Conservation (phyloP, 2,797 vertebrate species). For the Ispidina picta region DNA sequence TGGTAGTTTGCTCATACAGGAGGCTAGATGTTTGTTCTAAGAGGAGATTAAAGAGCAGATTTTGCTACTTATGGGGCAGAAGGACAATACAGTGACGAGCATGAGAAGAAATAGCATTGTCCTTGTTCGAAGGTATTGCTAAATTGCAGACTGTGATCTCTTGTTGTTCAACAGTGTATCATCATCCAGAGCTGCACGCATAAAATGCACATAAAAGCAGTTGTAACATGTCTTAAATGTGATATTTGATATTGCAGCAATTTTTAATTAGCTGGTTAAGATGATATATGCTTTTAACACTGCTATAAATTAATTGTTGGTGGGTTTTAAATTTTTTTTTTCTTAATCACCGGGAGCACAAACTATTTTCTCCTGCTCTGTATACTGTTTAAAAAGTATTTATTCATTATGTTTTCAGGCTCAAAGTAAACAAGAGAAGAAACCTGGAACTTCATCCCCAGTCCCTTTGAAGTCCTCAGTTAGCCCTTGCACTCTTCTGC, state of each 20-base stretch:
- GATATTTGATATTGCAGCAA: background rate
- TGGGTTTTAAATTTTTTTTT: background rate
- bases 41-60: background rate
- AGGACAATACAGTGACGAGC: background rate
- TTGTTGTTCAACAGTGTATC: background rate
- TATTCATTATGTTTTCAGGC: constrained; percentile 79
- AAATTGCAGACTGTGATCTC: background rate
- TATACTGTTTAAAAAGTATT: constrained; percentile 8
- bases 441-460: constrained; percentile 86
- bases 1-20: background rate
- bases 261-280: background rate
- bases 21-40: background rate
- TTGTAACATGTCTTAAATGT: background rate
- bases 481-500: constrained; percentile 75
- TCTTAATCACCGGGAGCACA: background rate
- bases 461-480: constrained; percentile 71
- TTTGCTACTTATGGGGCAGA: background rate
- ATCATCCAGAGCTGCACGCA: background rate
- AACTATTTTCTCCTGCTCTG: rapidly evolving
- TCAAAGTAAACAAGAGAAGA: constrained; percentile 94
- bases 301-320: background rate
- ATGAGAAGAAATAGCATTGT: background rate
- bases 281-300: background rate
- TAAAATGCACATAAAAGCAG: background rate
- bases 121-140: background rate